Evolutionary conservation across 1,140 invertebrate species (phyloP).

Genomic region (Nixonia krombeini): DNA sequence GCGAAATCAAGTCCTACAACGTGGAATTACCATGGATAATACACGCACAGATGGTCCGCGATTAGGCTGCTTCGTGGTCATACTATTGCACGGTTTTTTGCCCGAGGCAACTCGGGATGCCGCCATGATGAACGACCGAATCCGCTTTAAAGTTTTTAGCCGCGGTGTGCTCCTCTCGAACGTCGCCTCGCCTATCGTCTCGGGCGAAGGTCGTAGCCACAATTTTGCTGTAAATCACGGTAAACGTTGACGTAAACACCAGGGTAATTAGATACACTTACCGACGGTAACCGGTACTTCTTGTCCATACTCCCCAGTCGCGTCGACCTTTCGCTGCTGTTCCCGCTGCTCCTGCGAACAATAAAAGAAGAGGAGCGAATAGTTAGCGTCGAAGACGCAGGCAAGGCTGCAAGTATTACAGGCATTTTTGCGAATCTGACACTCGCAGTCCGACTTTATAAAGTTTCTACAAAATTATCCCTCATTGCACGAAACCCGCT

Average conservation of each 20-base stretch:
- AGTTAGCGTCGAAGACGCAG: too few relatives aligned
- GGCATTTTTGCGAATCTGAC: too few relatives aligned
- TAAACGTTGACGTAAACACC: conserved; percentile 71
- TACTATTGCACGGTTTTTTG: conserved; percentile 63
- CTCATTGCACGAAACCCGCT: too few relatives aligned
- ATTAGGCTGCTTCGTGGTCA: conserved; percentile 69
- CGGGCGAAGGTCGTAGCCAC: conserved; percentile 66
- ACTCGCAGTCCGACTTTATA: too few relatives aligned
- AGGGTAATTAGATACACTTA: conserved; percentile 71
- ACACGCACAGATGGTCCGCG: conserved; percentile 63
- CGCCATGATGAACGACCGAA: conserved; percentile 70
- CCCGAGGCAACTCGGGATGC: conserved; percentile 55
- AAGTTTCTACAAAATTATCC: too few relatives aligned
- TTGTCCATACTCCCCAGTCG: conserved; percentile 43
- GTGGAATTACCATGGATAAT: conserved; percentile 67
- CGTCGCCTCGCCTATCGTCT: conserved; percentile 41
- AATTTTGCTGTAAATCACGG: conserved; percentile 71
- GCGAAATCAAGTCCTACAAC: conserved; percentile 24
- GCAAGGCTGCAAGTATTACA: too few relatives aligned
- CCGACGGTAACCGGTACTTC: conserved; percentile 52
- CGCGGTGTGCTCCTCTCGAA: conserved; percentile 29
- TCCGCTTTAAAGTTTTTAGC: conserved; percentile 65
- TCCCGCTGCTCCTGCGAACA: conserved; percentile 32
- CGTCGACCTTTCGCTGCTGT: conserved; percentile 45
- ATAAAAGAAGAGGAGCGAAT: conserved; percentile 18